Evolutionary conservation across 2,888 invertebrate genomes (phyloP).

Genomic region (Artemia sinica): DNA sequence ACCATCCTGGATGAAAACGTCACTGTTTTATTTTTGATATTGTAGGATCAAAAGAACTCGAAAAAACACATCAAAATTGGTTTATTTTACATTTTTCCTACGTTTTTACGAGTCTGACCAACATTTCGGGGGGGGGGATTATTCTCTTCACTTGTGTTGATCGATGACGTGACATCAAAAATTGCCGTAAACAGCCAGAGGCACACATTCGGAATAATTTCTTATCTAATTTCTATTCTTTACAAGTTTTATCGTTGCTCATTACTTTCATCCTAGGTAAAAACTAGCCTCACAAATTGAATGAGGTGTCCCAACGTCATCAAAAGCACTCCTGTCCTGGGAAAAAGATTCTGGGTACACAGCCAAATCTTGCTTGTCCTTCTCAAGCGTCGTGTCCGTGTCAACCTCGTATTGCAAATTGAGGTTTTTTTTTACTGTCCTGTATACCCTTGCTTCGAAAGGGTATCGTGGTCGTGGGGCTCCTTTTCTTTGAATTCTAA

Average conservation of each 20-base stretch:
- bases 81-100: too few species aligned
- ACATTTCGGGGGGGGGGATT: too few species aligned
- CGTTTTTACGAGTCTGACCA: too few species aligned
- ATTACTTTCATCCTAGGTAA: not conserved
- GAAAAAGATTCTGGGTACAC: not conserved
- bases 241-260: not conserved
- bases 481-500: not conserved
- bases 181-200: too few species aligned
- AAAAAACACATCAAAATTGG: too few species aligned
- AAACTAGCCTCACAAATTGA: not conserved
- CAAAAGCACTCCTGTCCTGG: not conserved
- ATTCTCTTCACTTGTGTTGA: too few species aligned
- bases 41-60: too few species aligned
- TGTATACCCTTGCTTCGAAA: not conserved
- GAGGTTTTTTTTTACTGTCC: not conserved
- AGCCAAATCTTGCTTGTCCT: not conserved
- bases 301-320: not conserved
- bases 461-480: not conserved
- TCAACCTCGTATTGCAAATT: not conserved
- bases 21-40: too few species aligned
- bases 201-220: too few species aligned
- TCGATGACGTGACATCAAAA: too few species aligned
- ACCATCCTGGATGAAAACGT: too few species aligned
- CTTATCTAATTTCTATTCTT: too few species aligned
- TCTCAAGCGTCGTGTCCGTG: not conserved